A percentile compares a stretch with the other conserved stretches of the same genome.
phyloP scores from a whole-genome alignment of 2,888 invertebrate genomes.

The Drosophila histrio region DNA sequence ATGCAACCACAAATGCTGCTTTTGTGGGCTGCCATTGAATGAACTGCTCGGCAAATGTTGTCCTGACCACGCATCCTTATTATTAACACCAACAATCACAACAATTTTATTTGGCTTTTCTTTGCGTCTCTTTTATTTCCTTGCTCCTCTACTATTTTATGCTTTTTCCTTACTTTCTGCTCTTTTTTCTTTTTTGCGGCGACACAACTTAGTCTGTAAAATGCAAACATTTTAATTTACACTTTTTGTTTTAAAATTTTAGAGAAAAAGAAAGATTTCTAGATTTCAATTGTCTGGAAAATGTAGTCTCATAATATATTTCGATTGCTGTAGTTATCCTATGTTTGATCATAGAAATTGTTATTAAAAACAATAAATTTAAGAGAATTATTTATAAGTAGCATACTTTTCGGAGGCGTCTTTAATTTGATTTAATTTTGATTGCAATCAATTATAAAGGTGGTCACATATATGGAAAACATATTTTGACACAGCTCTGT shows the following conservation, averaged over 20 bases:
- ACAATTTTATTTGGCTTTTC: conserved; percentile 20
- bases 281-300: background rate
- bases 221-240: background rate
- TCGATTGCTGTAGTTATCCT: background rate
- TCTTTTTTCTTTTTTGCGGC: background rate
- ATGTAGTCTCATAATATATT: background rate
- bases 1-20: conserved; percentile 47
- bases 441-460: too few relatives aligned
- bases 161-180: background rate
- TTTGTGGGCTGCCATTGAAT: conserved; percentile 58
- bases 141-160: background rate
- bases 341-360: too few relatives aligned
- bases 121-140: background rate
- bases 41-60: conserved; percentile 32
- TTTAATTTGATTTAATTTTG: too few relatives aligned
- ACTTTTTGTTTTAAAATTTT: background rate
- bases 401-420: too few relatives aligned
- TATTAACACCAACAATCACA: conserved; percentile 57
- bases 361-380: too few relatives aligned
- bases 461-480: too few relatives aligned
- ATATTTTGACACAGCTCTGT: too few relatives aligned
- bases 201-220: background rate
- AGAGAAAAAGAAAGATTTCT: background rate
- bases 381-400: too few relatives aligned
- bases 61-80: conserved; percentile 61